Evolutionary conservation across 2,797 vertebrate species (phyloP), one percentile per base, ranked within the genome.

Genomic region (Anas bahamensis): DNA sequence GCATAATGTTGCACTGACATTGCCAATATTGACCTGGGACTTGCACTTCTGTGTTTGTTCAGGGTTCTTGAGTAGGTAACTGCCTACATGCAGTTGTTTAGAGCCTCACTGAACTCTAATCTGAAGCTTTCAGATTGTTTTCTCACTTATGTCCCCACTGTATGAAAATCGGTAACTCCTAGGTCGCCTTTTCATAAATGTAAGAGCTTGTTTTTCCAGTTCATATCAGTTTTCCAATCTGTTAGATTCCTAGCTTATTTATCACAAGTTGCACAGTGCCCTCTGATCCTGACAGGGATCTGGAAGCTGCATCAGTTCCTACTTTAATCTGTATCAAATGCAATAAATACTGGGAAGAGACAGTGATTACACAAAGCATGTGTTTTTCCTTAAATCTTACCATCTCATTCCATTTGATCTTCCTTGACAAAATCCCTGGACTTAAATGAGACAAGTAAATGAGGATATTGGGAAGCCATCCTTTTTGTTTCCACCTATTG

Each of bases 321-420:
- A 46, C 24, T 68, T 53, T 50, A 68, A 15, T 53, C 69, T 53
- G 39, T 9, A 55, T 60, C 59, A 28, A 61, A n/a, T 21, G 39
- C 37, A 80, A 6, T 52, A 61, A 42, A 68, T 24, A 12, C 1
- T 24, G n/a, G 29, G 39, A 72, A 26, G 72, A 90, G 50, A 50
- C 13, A 6, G 29, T 1, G 9, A 31, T 69, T 72, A 56, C 2
- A 41, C 3, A 2, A 69, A 89, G 24, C 8, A n/a, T 1, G 2
- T 10, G 5, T 13, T 65, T 55, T 74, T 31, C 52, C 81, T 60
- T 56, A 23, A 44, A 44, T 52, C 55, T 31, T 57, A 31, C 23
- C 21, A 46, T 37, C 15, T 76, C 35, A 18, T 72, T 90, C 69
- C 12, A 60, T 13, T 71, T 88, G 41, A 68, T 82, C 15, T 53